A percentile compares a stretch with the other conserved stretches of the same genome.
phyloP scores from a whole-genome alignment of 2,888 invertebrate genomes.

The Erebia palarica region DNA sequence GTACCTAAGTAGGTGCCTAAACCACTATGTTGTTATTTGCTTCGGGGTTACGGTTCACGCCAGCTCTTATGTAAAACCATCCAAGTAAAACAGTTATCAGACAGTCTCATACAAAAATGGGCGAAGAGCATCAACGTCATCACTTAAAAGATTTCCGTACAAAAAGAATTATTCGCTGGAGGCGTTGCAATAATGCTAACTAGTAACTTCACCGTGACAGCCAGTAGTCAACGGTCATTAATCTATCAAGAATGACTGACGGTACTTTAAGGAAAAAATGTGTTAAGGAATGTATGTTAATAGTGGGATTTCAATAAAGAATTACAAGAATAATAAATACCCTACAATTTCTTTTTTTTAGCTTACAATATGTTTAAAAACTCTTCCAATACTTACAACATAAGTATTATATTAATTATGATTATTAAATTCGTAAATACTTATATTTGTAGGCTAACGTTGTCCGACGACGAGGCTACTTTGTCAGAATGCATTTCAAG shows the following conservation, averaged over 20 bases:
- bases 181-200: conserved; percentile 20
- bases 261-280: conserved; percentile 23
- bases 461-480: too few relatives aligned
- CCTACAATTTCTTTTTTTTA: not conserved
- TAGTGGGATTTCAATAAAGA: conserved; percentile 25
- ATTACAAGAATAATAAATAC: conserved; percentile 5
- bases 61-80: not conserved
- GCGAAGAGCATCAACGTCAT: conserved; percentile 23
- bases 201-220: conserved; percentile 9
- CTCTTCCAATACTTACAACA: not conserved
- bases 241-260: conserved; percentile 32
- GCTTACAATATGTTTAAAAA: not conserved
- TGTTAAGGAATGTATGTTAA: conserved; percentile 23
- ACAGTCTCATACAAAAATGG: conserved; percentile 1
- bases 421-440: too few relatives aligned
- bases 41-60: too few relatives aligned
- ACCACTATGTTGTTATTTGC: too few relatives aligned
- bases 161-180: conserved; percentile 22
- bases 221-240: conserved; percentile 32
- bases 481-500: too few relatives aligned
- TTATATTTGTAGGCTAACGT: too few relatives aligned
- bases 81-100: not conserved
- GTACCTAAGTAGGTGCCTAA: too few relatives aligned
- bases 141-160: conserved; percentile 16
- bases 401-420: not conserved